Base-by-base conservation (phyloP, 2,888 invertebrate genomes). In the Acrobeloides nanus region DNA sequence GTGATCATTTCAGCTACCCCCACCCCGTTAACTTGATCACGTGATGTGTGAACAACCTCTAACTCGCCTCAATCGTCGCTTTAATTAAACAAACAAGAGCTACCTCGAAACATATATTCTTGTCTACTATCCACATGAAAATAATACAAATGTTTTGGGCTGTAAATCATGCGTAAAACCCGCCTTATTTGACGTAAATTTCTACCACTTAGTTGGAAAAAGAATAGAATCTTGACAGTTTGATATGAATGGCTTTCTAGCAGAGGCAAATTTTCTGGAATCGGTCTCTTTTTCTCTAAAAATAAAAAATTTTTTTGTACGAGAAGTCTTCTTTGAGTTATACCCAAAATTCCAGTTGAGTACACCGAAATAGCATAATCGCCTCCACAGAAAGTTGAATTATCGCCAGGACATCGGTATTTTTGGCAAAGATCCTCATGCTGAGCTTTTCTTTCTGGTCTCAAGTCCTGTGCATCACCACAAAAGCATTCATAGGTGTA, bases 401-500 rank as follows among this genome's bases (percentile, higher is more conserved):
- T 38, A 46, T 75, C 61, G 4, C 73, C 74, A 0, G 90, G 84
- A 76, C 93, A 95, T 73, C 84, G 34, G 40, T 62, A 86, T 83
- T 86, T 86, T 29, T 44, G 24, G 43, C 62, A 59, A n/a, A n/a
- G n/a, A n/a, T n/a, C n/a, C n/a, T n/a, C n/a, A 23, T 39, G 5
- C 23, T 15, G 10, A 8, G 25, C n/a, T 12, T 15, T 35, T 6
- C 8, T 6, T 34, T 24, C 68, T n/a, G n/a, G n/a, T n/a, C n/a
- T n/a, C 67, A 55, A 59, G 66, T 10, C 39, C 38, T 80, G 77
- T 61, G 81, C 82, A 65, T 84, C 83, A 41, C 92, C 93, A 79
- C 95, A 95, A 78, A 90, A 93, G 77, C 95, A 95, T 78, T 93
- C 90, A 25, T 83, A 81, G 39, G 86, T 86, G 78, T 87, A 89